Evolutionary conservation across 1,140 invertebrate genomes (phyloP).

Genomic region (Anadara kagoshimensis): DNA sequence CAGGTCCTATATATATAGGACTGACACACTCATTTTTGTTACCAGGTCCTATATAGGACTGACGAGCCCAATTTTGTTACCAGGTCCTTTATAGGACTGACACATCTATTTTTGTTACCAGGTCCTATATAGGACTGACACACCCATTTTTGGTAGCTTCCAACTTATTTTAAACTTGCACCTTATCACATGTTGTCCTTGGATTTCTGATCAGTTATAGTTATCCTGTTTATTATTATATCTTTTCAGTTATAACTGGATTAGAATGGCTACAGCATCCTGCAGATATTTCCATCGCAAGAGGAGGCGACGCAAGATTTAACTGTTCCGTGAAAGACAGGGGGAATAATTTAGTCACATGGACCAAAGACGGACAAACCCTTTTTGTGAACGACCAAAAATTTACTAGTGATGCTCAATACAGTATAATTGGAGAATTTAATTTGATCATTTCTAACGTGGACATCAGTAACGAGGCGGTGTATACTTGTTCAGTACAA

Average conservation of each 20-base stretch:
- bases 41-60: too few relatives aligned
- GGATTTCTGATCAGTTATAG: too few relatives aligned
- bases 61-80: too few relatives aligned
- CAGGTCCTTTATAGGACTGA: too few relatives aligned
- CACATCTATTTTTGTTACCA: too few relatives aligned
- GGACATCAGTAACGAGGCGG: conserved; percentile 23
- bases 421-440: conserved; percentile 6
- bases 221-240: neutral
- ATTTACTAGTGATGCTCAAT: conserved; percentile 1
- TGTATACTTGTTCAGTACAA: conserved; percentile 34
- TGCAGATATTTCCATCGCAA: neutral
- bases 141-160: too few relatives aligned
- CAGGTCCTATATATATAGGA: too few relatives aligned
- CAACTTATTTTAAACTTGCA: too few relatives aligned
- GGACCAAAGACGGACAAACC: conserved; percentile 6
- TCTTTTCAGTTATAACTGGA: conserved; percentile 16
- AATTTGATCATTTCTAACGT: conserved; percentile 32
- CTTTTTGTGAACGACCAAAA: conserved; percentile 10
- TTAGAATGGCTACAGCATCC: conserved; percentile 24
- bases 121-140: too few relatives aligned
- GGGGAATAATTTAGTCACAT: conserved; percentile 4
- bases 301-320: conserved; percentile 7
- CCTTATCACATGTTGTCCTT: too few relatives aligned
- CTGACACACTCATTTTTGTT: too few relatives aligned
- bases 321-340: conserved; percentile 12